Evolutionary conservation across 2,797 vertebrate species (phyloP), one percentile per base, ranked within the genome.

Genomic region (Enoplosus armatus): DNA sequence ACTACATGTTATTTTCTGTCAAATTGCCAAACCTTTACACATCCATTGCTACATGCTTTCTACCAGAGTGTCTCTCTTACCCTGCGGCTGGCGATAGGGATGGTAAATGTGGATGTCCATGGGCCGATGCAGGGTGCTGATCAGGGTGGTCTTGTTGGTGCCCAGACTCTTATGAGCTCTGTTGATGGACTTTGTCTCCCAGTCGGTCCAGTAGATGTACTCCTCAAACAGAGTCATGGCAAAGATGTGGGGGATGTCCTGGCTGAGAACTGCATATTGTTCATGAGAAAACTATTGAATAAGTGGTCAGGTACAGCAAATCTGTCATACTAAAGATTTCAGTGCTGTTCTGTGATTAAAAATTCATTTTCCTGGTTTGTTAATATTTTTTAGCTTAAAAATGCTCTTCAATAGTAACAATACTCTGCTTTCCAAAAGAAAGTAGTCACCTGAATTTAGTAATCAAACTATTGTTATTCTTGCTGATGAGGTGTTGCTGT

Each of bases 131-230:
- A 99, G 90, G 0, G 98, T 99, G 94, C 97, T 99, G 90, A 99
- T 99, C 80, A 99, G 92, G 78, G 97, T 92, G 0, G 95, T 96
- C 83, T 99, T 99, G 92, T 99, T 97, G 91, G 94, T 94, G 3
- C 98, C 98, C 0, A 96, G 96, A 48, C 89, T 92, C 84, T 96
- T 96, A 88, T 99, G 98, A 27, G 97, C 97, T 76, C 98, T 90
- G 94, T 98, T 99, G 90, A 99, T 99, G 79, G 98, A 99, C 85
- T 99, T 99, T 43, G 98, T 99, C 94, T 99, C 98, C 98, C 98
- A 99, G 94, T 99, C 98, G 0, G 98, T 99, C 98, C 98, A 99
- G 95, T 99, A 99, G 80, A 99, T 98, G 65, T 96, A 97, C 87
- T 99, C 98, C 92, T 99, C 98, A 50, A 99, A 99, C 89, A 99